phyloP scores from a whole-genome alignment of 2,888 invertebrate species.

The Monopis laevigella region DNA sequence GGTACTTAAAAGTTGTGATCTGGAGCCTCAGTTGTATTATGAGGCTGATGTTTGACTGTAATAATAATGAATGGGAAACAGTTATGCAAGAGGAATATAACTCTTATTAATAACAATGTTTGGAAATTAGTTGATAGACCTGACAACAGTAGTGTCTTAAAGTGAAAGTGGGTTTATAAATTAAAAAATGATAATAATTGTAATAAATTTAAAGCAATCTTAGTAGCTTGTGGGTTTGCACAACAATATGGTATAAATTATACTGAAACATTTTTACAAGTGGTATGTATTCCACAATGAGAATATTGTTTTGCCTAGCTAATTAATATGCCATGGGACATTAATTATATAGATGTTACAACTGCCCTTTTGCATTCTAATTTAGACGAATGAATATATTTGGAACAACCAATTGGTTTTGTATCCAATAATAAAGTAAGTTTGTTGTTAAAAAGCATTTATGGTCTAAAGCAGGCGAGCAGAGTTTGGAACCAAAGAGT shows the following conservation, averaged over 20 bases:
- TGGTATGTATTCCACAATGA: conserved; percentile 16
- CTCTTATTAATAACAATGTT: conserved; percentile 1
- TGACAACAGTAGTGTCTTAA: conserved; percentile 16
- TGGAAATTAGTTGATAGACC: conserved; percentile 12
- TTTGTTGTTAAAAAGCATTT: conserved; percentile 17
- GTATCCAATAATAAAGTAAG: conserved; percentile 15
- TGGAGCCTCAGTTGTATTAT: too few species aligned
- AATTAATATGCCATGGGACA: conserved; percentile 12
- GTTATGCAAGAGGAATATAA: conserved; percentile 2
- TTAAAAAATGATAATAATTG: not conserved
- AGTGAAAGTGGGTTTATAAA: conserved; percentile 17
- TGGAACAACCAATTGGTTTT: conserved; percentile 16
- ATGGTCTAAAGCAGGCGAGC: conserved; percentile 17
- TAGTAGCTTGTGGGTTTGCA: conserved; percentile 13
- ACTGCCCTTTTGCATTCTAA: conserved; percentile 16
- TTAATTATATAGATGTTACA: conserved; percentile 16
- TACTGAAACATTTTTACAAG: conserved; percentile 15
- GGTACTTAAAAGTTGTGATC: too few species aligned
- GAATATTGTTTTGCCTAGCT: conserved; percentile 16
- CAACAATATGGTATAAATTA: conserved; percentile 8
- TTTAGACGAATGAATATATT: conserved; percentile 14
- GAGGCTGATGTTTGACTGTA: too few species aligned
- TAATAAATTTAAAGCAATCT: not conserved
- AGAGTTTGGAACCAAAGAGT: conserved; percentile 17
- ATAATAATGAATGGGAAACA: not conserved